A percentile compares a stretch with the other conserved stretches of the same genome.
phyloP scores from a whole-genome alignment of 2,888 invertebrate genomes.

The Micoletzkya japonica region DNA sequence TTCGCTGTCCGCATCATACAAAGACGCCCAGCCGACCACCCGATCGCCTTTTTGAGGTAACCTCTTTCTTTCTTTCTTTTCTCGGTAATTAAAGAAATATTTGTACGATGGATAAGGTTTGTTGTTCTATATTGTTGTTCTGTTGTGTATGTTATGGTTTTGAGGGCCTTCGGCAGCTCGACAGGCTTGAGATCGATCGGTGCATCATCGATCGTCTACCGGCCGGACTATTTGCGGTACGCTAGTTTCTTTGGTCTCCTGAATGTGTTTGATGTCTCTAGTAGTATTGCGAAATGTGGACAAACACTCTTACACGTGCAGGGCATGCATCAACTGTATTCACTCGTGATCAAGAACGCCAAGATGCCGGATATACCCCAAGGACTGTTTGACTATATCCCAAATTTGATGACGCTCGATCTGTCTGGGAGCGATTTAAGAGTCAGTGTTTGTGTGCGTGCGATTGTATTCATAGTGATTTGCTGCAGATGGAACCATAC shows the following conservation, averaged over 20 bases:
- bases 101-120: not conserved
- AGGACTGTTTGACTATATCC: constrained; percentile 45
- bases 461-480: not conserved
- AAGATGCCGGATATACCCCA: constrained; percentile 44
- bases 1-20: constrained; percentile 49
- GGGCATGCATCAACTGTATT: constrained; percentile 50
- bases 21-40: constrained; percentile 41
- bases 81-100: not conserved
- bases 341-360: constrained; percentile 49
- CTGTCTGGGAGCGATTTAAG: constrained; percentile 47
- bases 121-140: too few relatives aligned
- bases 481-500: constrained; percentile 40
- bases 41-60: constrained; percentile 43
- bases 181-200: constrained; percentile 51
- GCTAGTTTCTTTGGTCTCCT: not conserved
- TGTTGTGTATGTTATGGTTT: too few relatives aligned
- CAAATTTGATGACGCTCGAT: constrained; percentile 53
- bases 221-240: constrained; percentile 42
- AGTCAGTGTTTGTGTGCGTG: not conserved
- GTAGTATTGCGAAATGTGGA: too few relatives aligned
- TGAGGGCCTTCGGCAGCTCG: constrained; percentile 48
- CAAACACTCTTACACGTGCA: too few relatives aligned
- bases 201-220: constrained; percentile 44
- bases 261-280: too few relatives aligned
- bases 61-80: not conserved